Base-by-base conservation (phyloP, 2,888 invertebrate genomes). In the Zygothrica quintamaculata region DNA sequence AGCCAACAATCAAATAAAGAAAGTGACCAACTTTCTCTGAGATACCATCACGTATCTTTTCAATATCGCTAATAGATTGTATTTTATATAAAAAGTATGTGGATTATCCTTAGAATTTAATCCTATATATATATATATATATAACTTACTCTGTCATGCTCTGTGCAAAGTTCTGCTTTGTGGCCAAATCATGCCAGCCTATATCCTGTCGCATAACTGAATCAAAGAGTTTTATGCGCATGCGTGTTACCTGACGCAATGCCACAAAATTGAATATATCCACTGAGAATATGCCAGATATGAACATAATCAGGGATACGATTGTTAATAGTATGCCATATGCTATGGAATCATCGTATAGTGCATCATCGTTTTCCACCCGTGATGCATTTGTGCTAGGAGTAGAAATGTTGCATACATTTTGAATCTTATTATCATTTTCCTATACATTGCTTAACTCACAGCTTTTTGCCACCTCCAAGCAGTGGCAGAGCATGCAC, bases 1-100 rank as follows among this genome's bases (percentile, higher is more conserved):
- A 90, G 0, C 89, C 88, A 12, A 90, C 74, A 6, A 91, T 70
- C 33, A 90, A 57, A 88, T 95, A 95, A 0, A 95, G 91, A 79
- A 96, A 93, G 88, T 95, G 94, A 0, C 95, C 94, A 9, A 96
- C 93, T 91, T 97, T 97, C 89, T 96, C 96, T 0, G 96, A 96
- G 16, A 97, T 95, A 2, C 96, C 97, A 84, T 96, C 96, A 55
- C 96, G 94, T 81, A 96, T 94, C 89, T 95, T 95, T 81, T 95
- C 95, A 65, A 96, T 92, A 86, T 95, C 95, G 87, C 96, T 95
- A 90, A 78, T 55, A n/a, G 4, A 26, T 1, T 12, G 0, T n/a
- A n/a, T n/a, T n/a, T n/a, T n/a, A n/a, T n/a, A n/a, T n/a, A 5
- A 1, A 34, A 2, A 12, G 8, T n/a, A 31, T 31, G 6, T 7